Base-by-base conservation (phyloP, 2,888 invertebrate genomes). In the Lampropteryx suffumata region DNA sequence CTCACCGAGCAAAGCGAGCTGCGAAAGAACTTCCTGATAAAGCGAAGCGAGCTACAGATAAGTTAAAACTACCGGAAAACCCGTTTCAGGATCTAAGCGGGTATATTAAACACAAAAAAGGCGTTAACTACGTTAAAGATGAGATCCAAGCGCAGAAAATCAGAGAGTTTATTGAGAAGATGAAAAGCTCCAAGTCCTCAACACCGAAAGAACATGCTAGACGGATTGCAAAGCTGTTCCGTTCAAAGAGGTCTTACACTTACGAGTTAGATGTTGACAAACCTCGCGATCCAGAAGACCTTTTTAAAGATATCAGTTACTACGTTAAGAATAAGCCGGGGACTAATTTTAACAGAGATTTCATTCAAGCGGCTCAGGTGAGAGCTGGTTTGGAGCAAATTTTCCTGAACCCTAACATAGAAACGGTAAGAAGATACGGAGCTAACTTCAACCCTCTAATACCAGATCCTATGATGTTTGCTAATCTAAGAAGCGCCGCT, bases 281-380 rank as follows among this genome's bases (percentile, higher is more conserved):
- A 3, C 75, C 80, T 0, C 57, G 72, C 0, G 34, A 61, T 0
- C 65, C 84, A 0, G 59, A 57, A 0, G 60, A 83, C 17, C 80
- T 84, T 0, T 65, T 69, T 5, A 62, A 67, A 6, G 84, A 87
- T 46, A 70, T 84, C 3, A 82, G 82, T 50, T 83, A 75, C 45
- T 84, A 83, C 32, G 53, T 73, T 0, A 86, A 84, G 54, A 79
- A 75, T 52, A 82, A 71, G 37, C 45, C 55, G 2, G 81, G 81
- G 0, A 76, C 71, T 0, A 67, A 71, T 8, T 61, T 59, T 0
- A 68, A 68, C 1, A 65, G 69, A 0, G 60, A 75, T 47, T 13
- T 67, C 1, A 36, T 56, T 0, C 78, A 82, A 44, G 80, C 79
- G 0, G 73, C 59, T 0, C 65, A 64, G 21, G 67, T 78, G 0